phyloP scores from a whole-genome alignment of 1,140 invertebrate genomes.

The Diplogasteroides magnus region DNA sequence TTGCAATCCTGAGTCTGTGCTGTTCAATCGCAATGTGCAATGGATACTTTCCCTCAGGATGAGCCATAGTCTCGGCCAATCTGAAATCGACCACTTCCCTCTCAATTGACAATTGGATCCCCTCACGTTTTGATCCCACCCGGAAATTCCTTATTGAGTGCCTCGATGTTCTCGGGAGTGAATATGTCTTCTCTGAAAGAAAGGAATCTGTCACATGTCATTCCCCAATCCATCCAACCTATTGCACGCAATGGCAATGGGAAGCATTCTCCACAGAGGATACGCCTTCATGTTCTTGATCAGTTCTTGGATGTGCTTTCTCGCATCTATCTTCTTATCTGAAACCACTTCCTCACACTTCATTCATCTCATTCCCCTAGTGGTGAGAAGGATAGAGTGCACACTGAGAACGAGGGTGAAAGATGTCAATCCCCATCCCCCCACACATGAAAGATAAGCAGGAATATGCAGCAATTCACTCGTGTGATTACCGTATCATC shows the following conservation, averaged over 20 bases:
- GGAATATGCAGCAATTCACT: too few relatives aligned
- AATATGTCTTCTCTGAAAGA: conserved; percentile 20
- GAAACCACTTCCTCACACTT: too few relatives aligned
- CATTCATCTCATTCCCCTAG: too few relatives aligned
- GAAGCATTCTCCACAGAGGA: conserved; percentile 35
- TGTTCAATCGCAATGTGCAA: conserved; percentile 50
- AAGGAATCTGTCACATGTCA: too few relatives aligned
- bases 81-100: too few relatives aligned
- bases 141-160: conserved; percentile 31
- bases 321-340: conserved; percentile 10
- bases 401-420: too few relatives aligned
- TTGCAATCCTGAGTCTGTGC: conserved; percentile 45
- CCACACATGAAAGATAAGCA: too few relatives aligned
- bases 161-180: conserved; percentile 22
- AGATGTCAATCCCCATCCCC: too few relatives aligned
- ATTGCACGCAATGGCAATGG: conserved; percentile 33
- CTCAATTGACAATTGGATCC: too few relatives aligned
- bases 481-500: too few relatives aligned
- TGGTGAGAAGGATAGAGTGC: too few relatives aligned
- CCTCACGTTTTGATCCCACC: neutral
- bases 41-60: conserved; percentile 48
- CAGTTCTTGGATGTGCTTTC: conserved; percentile 25
- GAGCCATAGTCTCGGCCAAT: conserved; percentile 32
- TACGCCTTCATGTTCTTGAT: conserved; percentile 23
- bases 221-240: too few relatives aligned